Evolutionary conservation across 2,888 invertebrate species (phyloP), one percentile per base, ranked within the genome.

Genomic region (Caenorhabditis virilis): DNA sequence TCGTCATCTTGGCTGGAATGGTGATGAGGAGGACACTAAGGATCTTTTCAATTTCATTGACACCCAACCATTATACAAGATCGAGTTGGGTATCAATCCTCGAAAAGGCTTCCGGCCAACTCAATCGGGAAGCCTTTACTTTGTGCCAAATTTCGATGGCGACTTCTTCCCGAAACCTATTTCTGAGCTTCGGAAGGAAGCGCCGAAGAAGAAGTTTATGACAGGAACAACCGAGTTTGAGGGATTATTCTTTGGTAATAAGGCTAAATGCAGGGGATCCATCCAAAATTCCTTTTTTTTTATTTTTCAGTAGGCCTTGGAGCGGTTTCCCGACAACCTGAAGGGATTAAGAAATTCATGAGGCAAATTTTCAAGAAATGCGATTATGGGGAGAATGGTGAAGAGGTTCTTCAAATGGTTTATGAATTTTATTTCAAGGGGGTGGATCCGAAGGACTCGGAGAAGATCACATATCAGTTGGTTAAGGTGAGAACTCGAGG

Each of bases 191-290:
- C 26, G 76, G 26, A 54, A 43, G 30, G 64, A 74, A 23, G 57
- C 54, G 30, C 74, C 76, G 22, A 61, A 49, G 15, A 76, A 74
- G 57, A 47, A 51, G 26, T 36, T 68, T n/a, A 55, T 77, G 66
- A 59, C 69, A 0, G 77, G 77, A 1, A 67, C 72, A 11, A 76
- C 74, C 0, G 55, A 76, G 30, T 60, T 57, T 38, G 77, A 77
- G 38, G 77, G 77, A 18, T 53, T 77, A 0, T 65, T 77, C 27
- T 77, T 77, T 55, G 53, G n/a, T n/a, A n/a, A n/a, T n/a, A n/a
- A n/a, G n/a, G n/a, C n/a, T n/a, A n/a, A n/a, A n/a, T n/a, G n/a
- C n/a, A n/a, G n/a, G n/a, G n/a, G n/a, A n/a, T n/a, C n/a, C n/a
- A n/a, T n/a, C n/a, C n/a, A n/a, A n/a, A n/a, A n/a, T n/a, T n/a